Percentiles rank a stretch among this genome's conserved stretches.
Evolutionary conservation across 2,888 invertebrate species (phyloP).

Genomic region (Leucophenga montana): DNA sequence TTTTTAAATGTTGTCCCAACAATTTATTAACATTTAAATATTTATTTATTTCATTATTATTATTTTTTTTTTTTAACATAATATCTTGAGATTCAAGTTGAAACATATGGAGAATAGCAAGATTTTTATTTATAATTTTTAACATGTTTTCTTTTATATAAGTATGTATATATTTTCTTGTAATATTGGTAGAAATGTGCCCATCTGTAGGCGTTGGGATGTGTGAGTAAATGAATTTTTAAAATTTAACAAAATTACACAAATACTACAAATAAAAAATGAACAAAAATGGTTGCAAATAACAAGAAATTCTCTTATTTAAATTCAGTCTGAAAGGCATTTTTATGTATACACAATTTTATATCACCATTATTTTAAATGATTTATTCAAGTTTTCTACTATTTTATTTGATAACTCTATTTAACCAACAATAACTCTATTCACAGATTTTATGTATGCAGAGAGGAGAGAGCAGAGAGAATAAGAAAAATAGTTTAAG

Average conservation of each 20-base stretch:
- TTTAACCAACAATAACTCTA: constrained; percentile 19
- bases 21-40: too few species aligned
- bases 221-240: too few species aligned
- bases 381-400: constrained; percentile 48
- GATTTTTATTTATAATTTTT: not conserved
- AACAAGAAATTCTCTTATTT: constrained; percentile 53
- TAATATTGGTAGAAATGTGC: too few species aligned
- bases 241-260: too few species aligned
- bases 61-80: too few species aligned
- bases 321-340: constrained; percentile 66
- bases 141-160: not conserved
- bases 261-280: not conserved
- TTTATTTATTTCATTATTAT: too few species aligned
- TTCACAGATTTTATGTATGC: not conserved
- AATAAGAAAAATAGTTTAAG: too few species aligned
- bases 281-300: not conserved
- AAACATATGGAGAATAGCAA: not conserved
- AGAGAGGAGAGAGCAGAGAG: constrained; percentile 46
- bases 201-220: too few species aligned
- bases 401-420: constrained; percentile 48
- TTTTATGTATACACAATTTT: constrained; percentile 63
- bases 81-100: too few species aligned
- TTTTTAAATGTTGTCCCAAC: too few species aligned
- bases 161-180: too few species aligned
- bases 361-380: constrained; percentile 54